Evolutionary conservation across 1,140 invertebrate genomes (phyloP), one percentile per base, ranked within the genome.

Genomic region (Drosophila melanogaster): DNA sequence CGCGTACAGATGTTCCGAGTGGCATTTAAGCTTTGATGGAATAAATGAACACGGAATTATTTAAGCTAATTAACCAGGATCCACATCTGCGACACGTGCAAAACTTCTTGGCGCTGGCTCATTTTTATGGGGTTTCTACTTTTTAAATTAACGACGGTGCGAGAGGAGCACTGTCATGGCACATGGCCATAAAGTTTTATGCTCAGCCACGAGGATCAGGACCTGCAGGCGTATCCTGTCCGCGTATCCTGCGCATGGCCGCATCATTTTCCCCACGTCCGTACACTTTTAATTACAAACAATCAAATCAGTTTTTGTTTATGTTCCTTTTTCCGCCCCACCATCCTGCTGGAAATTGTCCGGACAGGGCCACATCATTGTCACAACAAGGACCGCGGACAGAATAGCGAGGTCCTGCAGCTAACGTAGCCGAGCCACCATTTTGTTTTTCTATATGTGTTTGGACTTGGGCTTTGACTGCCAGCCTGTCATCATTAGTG

Each of bases 231-330:
- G 35, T n/a, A 8, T 78, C 60, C 77, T 53, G 74, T 54, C 41
- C 50, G 56, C 67, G 50, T 61, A 67, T 78, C 60, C 78, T 53
- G 69, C 77, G 59, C 64, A 79, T 81, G 80, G 75, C 73, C 84
- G 77, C 89, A 89, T 89, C 83, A 89, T 89, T 89, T 89, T 89
- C 79, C 61, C 80, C 49, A 71, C 60, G 84, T 89, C 77, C 57
- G 84, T 89, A 72, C 77, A 80, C 79, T 89, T 89, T 89, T 89
- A 89, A 89, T 89, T 89, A 89, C 84, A 89, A 89, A 89, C 84
- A 89, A 89, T 89, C 84, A 89, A 89, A 89, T 89, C 84, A 89
- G 85, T 71, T 89, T 89, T 84, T 80, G 81, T 79, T 89, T 80
- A 67, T 61, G 44, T 73, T 73, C 15, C 51, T 73, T 17, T 46